These are phyloP conservation scores for Diplogasteroides magnus DNA, from an alignment of 1,140 invertebrate species.

Conservation along the genomic window DNA sequence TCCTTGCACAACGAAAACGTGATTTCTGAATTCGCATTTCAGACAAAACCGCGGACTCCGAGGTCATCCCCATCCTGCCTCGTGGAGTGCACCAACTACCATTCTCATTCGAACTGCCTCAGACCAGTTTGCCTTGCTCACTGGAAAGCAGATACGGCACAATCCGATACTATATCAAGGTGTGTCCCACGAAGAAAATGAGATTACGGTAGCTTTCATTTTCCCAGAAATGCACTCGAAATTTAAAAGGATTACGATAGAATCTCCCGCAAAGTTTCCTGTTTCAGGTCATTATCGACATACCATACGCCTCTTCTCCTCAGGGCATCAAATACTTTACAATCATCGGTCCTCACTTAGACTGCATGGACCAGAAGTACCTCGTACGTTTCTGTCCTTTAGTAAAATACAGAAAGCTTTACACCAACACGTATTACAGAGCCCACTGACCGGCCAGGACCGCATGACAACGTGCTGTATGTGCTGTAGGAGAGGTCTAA, in stretches of 20 bases:
- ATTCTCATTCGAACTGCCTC: constrained; percentile 73
- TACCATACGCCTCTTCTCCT: constrained; percentile 75
- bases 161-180: constrained; percentile 62
- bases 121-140: constrained; percentile 72
- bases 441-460: constrained; percentile 69
- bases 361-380: constrained; percentile 79
- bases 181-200: too few species aligned
- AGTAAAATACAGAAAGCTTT: too few species aligned
- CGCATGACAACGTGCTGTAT: constrained; percentile 70
- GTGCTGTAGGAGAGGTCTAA: constrained; percentile 71
- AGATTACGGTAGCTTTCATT: too few species aligned
- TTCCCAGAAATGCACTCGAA: too few species aligned
- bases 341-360: constrained; percentile 75
- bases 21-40: constrained; percentile 4
- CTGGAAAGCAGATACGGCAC: constrained; percentile 74
- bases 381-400: constrained; percentile 66
- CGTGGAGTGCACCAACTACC: constrained; percentile 71
- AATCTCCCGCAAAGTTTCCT: constrained; percentile 60
- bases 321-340: constrained; percentile 81
- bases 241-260: too few species aligned
- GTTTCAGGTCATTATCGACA: constrained; percentile 73
- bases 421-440: too few species aligned
- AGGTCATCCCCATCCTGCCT: constrained; percentile 59
- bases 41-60: constrained; percentile 42
- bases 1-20: too few species aligned